Conservation (phyloP, 2,797 vertebrate species). For the Lithobates sylvaticus region DNA sequence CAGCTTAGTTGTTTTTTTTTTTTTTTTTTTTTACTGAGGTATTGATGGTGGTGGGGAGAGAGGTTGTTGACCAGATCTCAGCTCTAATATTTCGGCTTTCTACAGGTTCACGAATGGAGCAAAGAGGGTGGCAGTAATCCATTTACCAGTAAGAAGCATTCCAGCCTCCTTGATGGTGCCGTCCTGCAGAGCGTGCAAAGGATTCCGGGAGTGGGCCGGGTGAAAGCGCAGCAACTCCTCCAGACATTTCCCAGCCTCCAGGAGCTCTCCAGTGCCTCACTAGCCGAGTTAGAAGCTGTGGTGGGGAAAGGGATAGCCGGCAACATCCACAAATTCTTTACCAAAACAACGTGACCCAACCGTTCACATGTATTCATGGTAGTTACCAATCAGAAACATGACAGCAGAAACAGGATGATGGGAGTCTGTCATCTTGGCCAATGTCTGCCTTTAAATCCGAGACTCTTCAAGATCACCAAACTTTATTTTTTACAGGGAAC, state of each 20-base stretch:
- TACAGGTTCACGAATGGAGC: conserved; percentile 82
- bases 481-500: no score
- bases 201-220: conserved; percentile 86
- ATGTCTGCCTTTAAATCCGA: no score
- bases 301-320: conserved; percentile 80
- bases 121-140: conserved; percentile 79
- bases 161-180: conserved; percentile 72
- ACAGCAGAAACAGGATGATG: no score
- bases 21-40: no score
- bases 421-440: no score
- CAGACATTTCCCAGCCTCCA: conserved; percentile 83
- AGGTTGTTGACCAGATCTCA: no score
- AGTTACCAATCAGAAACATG: no score
- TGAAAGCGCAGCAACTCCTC: conserved; percentile 85
- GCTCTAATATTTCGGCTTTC: neutral
- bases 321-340: conserved; percentile 81
- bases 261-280: conserved; percentile 77
- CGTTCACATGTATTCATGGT: no score
- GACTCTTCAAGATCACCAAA: no score
- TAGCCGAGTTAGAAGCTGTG: conserved; percentile 76
- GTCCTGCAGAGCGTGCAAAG: conserved; percentile 80
- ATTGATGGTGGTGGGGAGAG: no score
- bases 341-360: conserved; percentile 25
- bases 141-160: conserved; percentile 73
- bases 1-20: no score